phyloP scores from a whole-genome alignment of 2,113 vertebrate species.

The Anguilla japonica region DNA sequence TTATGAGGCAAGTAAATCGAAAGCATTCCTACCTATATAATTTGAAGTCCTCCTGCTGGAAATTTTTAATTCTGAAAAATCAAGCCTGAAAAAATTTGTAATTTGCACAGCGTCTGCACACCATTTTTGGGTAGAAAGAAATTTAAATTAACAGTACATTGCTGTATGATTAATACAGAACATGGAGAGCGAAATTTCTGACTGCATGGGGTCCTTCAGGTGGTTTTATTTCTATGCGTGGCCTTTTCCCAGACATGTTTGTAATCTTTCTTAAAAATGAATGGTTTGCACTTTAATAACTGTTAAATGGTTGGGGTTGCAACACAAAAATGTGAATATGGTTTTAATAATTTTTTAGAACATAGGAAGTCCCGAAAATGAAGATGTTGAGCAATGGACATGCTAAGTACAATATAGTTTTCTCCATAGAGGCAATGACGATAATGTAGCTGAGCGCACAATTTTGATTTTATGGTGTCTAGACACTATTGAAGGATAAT shows the following conservation, averaged over 20 bases:
- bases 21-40: background rate
- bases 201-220: background rate
- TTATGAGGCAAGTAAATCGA: background rate
- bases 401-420: background rate
- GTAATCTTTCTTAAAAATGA: background rate
- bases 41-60: background rate
- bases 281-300: conserved; percentile 60
- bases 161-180: background rate
- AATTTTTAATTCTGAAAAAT: background rate
- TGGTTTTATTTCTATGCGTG: background rate
- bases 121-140: too few species aligned
- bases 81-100: background rate
- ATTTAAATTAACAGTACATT: background rate
- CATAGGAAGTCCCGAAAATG: background rate
- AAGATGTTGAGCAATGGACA: background rate
- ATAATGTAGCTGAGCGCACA: background rate
- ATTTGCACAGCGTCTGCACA: background rate
- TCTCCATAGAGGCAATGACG: background rate
- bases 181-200: background rate
- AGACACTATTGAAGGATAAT: background rate
- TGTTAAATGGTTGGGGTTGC: background rate
- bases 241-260: background rate
- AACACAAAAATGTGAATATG: conserved; percentile 8
- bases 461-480: background rate
- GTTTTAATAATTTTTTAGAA: conserved; percentile 2